These are phyloP conservation scores for Gonioctena quinquepunctata DNA, from an alignment of 1,140 invertebrate species.

Conservation along the genomic window DNA sequence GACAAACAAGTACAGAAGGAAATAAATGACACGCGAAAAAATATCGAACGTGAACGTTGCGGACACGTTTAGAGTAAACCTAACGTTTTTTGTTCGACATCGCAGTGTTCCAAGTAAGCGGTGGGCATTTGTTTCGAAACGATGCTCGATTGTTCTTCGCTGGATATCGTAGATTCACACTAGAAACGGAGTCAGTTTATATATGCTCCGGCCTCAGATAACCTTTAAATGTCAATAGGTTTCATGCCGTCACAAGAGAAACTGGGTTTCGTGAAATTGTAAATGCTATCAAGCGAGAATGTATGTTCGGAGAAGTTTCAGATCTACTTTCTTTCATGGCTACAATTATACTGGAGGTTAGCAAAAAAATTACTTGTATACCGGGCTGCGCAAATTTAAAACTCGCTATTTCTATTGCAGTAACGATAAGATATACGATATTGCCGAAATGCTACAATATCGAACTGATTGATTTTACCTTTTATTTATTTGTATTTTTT, in stretches of 20 bases:
- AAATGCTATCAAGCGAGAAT: not conserved
- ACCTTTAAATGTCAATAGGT: constrained; percentile 30
- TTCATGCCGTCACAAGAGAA: not conserved
- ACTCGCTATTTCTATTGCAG: too few relatives aligned
- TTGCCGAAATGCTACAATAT: too few relatives aligned
- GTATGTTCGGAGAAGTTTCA: not conserved
- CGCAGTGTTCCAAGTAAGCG: not conserved
- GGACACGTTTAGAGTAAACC: constrained; percentile 12
- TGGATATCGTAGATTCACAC: constrained; percentile 17
- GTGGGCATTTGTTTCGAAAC: constrained; percentile 4
- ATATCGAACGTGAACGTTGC: not conserved
- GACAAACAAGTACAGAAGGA: not conserved
- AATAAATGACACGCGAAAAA: constrained; percentile 8
- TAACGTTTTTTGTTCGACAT: not conserved
- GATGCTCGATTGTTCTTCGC: constrained; percentile 29
- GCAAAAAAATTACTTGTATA: too few relatives aligned
- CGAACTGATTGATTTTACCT: too few relatives aligned
- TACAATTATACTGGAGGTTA: too few relatives aligned
- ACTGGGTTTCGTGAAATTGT: not conserved
- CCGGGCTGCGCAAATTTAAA: too few relatives aligned
- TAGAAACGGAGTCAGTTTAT: constrained; percentile 14
- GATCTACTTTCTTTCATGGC: not conserved
- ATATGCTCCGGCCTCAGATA: constrained; percentile 5
- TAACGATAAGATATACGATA: too few relatives aligned
- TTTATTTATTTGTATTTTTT: too few relatives aligned